phyloP scores from a whole-genome alignment of 2,888 invertebrate species.

The Mesorhabditis sp. region DNA sequence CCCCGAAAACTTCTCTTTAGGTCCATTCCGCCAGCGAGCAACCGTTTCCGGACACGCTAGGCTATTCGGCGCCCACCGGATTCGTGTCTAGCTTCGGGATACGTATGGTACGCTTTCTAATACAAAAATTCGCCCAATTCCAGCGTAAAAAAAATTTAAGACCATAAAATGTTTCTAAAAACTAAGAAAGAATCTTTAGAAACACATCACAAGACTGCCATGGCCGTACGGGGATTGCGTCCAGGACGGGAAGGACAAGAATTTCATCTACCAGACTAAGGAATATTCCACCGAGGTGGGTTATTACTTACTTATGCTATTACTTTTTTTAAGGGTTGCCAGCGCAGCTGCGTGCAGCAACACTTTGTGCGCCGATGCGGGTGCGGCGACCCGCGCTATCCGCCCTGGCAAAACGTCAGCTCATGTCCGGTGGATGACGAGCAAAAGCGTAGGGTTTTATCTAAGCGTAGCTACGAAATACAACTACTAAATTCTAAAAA shows the following conservation, averaged over 20 bases:
- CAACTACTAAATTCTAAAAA: too few species aligned
- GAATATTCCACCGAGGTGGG: constrained; percentile 50
- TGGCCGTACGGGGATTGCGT: constrained; percentile 56
- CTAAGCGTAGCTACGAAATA: not conserved
- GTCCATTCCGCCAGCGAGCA: constrained; percentile 50
- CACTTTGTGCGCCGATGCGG: constrained; percentile 44
- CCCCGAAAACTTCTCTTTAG: not conserved
- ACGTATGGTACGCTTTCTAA: constrained; percentile 33
- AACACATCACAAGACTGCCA: constrained; percentile 52
- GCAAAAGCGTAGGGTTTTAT: constrained; percentile 25
- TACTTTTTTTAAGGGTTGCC: constrained; percentile 38
- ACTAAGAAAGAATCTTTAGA: constrained; percentile 18
- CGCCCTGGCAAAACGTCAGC: constrained; percentile 31
- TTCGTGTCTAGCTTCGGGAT: constrained; percentile 55
- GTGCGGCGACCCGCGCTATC: constrained; percentile 57
- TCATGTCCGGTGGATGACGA: constrained; percentile 53
- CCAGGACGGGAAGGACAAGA: constrained; percentile 44
- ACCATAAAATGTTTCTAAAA: too few species aligned
- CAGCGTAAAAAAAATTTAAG: too few species aligned
- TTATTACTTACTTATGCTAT: not conserved
- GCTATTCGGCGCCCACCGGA: constrained; percentile 56
- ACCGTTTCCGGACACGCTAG: constrained; percentile 55
- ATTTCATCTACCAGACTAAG: constrained; percentile 50
- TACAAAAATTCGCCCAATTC: not conserved
- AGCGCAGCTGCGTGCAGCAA: constrained; percentile 49